These are phyloP conservation scores for Pseudorectes ferrugineus DNA, from an alignment of 2,113 vertebrate genomes.

Conservation along the genomic window DNA sequence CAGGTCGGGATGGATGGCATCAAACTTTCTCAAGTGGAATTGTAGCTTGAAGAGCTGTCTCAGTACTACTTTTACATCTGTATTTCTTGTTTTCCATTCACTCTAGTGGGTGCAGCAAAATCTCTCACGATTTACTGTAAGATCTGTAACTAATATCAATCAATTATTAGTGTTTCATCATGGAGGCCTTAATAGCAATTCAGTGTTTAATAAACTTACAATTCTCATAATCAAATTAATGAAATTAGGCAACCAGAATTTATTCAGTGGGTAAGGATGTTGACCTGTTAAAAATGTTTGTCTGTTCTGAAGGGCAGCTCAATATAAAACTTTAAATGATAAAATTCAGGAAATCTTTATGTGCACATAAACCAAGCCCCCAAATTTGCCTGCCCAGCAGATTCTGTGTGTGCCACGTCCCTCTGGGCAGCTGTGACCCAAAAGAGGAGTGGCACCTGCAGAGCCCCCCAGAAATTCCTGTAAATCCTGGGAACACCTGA, in stretches of 20 bases:
- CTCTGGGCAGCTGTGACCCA: not conserved
- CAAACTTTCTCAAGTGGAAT: not conserved
- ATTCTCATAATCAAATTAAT: not conserved
- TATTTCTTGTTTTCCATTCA: not conserved
- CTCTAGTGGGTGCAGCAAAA: not conserved
- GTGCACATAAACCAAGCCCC: not conserved
- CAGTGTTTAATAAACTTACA: not conserved
- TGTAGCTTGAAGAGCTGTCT: not conserved
- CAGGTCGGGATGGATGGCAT: not conserved
- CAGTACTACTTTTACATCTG: not conserved
- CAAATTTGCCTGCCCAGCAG: not conserved
- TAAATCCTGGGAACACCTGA: not conserved
- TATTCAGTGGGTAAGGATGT: not conserved
- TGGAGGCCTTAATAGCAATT: not conserved
- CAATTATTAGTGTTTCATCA: not conserved
- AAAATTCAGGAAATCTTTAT: not conserved
- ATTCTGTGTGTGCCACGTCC: not conserved
- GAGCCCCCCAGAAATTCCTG: not conserved
- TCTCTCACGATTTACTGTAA: not conserved
- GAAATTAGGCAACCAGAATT: not conserved
- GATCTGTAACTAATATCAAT: not conserved
- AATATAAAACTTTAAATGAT: not conserved
- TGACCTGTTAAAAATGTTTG: not conserved
- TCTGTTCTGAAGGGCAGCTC: not conserved
- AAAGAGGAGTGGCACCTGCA: not conserved